These are phyloP conservation scores for Synergus umbraculus DNA, from an alignment of 2,888 invertebrate genomes.

Conservation along the genomic window DNA sequence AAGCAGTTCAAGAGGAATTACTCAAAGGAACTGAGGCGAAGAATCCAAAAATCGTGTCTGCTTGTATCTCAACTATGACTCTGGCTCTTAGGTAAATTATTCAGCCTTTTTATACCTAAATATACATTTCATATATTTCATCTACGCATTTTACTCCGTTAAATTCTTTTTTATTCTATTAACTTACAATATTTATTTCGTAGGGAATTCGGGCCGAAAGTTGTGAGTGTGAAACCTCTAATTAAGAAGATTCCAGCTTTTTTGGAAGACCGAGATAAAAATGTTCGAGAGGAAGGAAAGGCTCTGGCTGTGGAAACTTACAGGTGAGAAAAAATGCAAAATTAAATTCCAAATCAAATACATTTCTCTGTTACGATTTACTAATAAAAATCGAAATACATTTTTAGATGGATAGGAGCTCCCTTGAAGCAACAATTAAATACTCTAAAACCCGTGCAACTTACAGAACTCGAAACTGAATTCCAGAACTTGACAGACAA, in stretches of 20 bases:
- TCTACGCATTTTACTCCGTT: background rate
- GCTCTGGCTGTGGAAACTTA: conserved; percentile 94
- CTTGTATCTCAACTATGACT: conserved; percentile 87
- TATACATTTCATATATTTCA: background rate
- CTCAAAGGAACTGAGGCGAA: conserved; percentile 96
- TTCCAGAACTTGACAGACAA: conserved; percentile 86
- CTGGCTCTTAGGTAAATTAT: conserved; percentile 82
- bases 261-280: conserved; percentile 94
- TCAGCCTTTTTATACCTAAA: conserved; percentile 19
- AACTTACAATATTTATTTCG: conserved; percentile 49
- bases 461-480: conserved; percentile 92
- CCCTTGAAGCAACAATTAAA: conserved; percentile 92
- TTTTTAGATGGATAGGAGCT: conserved; percentile 87
- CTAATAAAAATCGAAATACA: background rate
- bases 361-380: background rate
- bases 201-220: conserved; percentile 94
- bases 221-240: conserved; percentile 91
- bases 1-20: conserved; percentile 92
- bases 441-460: conserved; percentile 91
- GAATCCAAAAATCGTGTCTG: conserved; percentile 96
- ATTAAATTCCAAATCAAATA: conserved; percentile 24
- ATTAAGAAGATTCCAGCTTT: conserved; percentile 92
- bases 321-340: conserved; percentile 78
- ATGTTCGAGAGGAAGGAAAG: conserved; percentile 94
- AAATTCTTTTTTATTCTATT: background rate